These are phyloP conservation scores for Athrips mouffetella DNA, from an alignment of 2,888 invertebrate species.

Conservation along the genomic window DNA sequence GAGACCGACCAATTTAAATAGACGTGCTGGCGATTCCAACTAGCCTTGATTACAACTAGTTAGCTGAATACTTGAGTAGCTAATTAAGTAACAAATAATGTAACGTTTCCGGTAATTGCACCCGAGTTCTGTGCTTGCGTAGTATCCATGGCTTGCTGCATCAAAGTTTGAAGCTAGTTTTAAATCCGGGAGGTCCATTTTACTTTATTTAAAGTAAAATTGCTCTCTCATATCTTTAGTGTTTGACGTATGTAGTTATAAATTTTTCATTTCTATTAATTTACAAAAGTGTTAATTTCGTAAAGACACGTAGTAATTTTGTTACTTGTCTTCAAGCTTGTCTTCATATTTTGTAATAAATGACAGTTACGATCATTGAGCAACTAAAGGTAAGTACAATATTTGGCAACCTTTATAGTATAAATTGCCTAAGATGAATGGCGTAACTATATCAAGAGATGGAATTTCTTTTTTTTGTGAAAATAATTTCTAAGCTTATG, in stretches of 20 bases:
- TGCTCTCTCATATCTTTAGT: neutral
- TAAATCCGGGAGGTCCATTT: conserved; percentile 20
- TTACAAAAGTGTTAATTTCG: neutral
- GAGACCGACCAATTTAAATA: conserved; percentile 62
- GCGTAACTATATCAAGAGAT: conserved; percentile 4
- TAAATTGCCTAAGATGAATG: conserved; percentile 1
- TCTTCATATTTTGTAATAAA: no score
- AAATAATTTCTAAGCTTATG: no score
- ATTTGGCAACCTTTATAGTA: conserved; percentile 1
- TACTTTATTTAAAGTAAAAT: neutral
- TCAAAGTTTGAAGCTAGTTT: conserved; percentile 51
- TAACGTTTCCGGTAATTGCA: conserved; percentile 46
- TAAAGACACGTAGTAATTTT: no score
- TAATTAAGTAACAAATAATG: conserved; percentile 51
- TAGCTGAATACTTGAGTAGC: conserved; percentile 57
- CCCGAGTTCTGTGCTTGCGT: conserved; percentile 62
- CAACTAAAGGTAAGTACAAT: no score
- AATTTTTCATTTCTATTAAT: neutral
- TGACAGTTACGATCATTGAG: no score
- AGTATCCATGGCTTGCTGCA: conserved; percentile 77
- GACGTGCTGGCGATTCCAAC: conserved; percentile 58
- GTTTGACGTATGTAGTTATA: neutral
- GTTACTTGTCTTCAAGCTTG: no score
- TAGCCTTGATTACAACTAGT: conserved; percentile 55
- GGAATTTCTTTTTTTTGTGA: no score